Evolutionary conservation across 2,888 invertebrate species (phyloP).

Genomic region (Caenorhabditis imperialis): DNA sequence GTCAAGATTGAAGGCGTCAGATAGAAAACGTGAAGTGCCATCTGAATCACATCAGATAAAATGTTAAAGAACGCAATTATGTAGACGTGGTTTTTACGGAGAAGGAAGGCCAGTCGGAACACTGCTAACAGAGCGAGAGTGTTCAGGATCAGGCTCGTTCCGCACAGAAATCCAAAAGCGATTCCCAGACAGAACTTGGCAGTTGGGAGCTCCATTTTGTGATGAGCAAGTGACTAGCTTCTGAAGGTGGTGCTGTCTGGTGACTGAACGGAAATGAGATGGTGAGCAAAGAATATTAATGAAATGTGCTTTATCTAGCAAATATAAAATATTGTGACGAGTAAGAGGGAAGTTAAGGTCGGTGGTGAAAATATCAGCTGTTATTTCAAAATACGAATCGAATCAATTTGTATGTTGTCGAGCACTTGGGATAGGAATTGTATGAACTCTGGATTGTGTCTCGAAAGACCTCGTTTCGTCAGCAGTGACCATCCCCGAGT

Average conservation of each 20-base stretch:
- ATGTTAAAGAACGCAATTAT: constrained; percentile 55
- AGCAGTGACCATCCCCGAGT: constrained; percentile 3
- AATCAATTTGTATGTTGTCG: constrained; percentile 1
- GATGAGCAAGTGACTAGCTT: not conserved
- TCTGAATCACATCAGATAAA: constrained; percentile 45
- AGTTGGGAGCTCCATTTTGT: constrained; percentile 6
- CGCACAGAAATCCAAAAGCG: constrained; percentile 26
- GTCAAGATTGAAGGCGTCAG: constrained; percentile 44
- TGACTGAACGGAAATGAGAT: constrained; percentile 21
- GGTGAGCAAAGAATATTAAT: not conserved
- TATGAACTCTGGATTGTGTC: constrained; percentile 21
- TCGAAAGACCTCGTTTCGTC: constrained; percentile 13
- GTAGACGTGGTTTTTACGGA: constrained; percentile 46
- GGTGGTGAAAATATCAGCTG: too few relatives aligned
- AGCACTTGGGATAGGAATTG: constrained; percentile 29
- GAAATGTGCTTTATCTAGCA: too few relatives aligned
- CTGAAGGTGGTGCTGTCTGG: not conserved
- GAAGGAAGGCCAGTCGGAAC: constrained; percentile 25
- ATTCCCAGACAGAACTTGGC: constrained; percentile 28
- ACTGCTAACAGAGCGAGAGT: constrained; percentile 39
- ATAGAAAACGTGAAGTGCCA: constrained; percentile 41
- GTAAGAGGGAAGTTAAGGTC: too few relatives aligned
- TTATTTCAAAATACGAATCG: too few relatives aligned
- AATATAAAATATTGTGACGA: too few relatives aligned
- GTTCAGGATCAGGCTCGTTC: constrained; percentile 23